Base-by-base conservation (phyloP, 2,888 invertebrate species). In the Drosophila fungiperda region DNA sequence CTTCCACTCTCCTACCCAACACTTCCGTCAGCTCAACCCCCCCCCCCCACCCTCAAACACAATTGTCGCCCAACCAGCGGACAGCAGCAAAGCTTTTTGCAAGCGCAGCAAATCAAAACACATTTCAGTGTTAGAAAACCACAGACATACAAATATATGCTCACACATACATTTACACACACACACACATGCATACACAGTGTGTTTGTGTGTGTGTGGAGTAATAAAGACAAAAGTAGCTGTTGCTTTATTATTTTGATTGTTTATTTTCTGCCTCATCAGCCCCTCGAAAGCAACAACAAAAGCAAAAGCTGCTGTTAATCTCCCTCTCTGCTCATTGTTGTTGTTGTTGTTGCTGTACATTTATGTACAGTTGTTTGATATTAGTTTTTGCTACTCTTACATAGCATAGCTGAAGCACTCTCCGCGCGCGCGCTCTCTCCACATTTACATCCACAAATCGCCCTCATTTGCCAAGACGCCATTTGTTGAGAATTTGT, bases 101-200 rank as follows among this genome's bases (percentile, higher is more conserved):
- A 89, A 89, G 89, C 89, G 87, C 87, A 87, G 89, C 87, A 87
- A 87, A 87, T 87, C 87, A 87, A 87, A 87, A 90, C 86, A 82
- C 89, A 87, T 87, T 87, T 89, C 90, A 89, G 70, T 79, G 75
- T 73, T 82, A 68, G 71, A 72, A 70, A 67, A 76, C 73, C 63
- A 52, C 62, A 69, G 58, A 35, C 36, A 54, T n/a, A 29, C 11
- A 69, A 20, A 36, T 38, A 68, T 6, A 32, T 20, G 53, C 57
- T 29, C 52, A 71, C 17, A 65, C 64, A 66, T 49, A 78, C 66
- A 75, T 29, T 59, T 40, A 61, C 40, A 55, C 26, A 42, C 12
- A 42, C 29, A 58, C 9, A 33, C 32, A 59, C 5, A 52, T 5
- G 38, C 32, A 40, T 12, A 45, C 48, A 59, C 38, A 57, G 59